Conservation (phyloP, 2,797 vertebrate genomes). For the Mus spretus region DNA sequence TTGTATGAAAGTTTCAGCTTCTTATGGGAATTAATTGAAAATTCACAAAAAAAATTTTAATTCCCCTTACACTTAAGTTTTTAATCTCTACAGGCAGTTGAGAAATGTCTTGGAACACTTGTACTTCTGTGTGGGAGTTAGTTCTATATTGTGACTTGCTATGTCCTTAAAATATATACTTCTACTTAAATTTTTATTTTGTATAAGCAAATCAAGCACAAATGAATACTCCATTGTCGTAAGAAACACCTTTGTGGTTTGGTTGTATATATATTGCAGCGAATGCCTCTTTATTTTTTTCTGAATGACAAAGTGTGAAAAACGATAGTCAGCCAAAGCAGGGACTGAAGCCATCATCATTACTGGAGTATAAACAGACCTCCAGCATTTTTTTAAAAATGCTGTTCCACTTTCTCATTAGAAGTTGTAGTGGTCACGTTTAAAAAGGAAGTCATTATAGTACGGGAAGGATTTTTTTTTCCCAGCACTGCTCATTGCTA, state of each 20-base stretch:
- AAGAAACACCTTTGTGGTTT: conserved; percentile 48
- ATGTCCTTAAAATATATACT: not conserved
- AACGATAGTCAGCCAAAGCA: not conserved
- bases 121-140: conserved; percentile 37
- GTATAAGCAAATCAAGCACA: conserved; percentile 60
- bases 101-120: conserved; percentile 56
- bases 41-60: not conserved
- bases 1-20: not conserved
- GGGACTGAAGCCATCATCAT: not conserved
- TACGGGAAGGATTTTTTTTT: not conserved
- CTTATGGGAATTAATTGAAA: conserved; percentile 44
- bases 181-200: conserved; percentile 64
- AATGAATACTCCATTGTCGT: not conserved
- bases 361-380: conserved; percentile 32
- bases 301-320: conserved; percentile 48
- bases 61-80: conserved; percentile 48
- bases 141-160: conserved; percentile 40
- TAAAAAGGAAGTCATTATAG: conserved; percentile 39
- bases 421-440: conserved; percentile 31
- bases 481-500: not conserved
- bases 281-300: conserved; percentile 13
- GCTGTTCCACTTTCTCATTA: conserved; percentile 42
- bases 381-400: conserved; percentile 47
- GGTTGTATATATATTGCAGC: not conserved
- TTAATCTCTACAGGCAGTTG: conserved; percentile 34